A percentile compares a stretch with the other conserved stretches of the same genome.
Evolutionary conservation across 1,140 invertebrate genomes (phyloP).

Genomic region (Lanistes nyassanus): DNA sequence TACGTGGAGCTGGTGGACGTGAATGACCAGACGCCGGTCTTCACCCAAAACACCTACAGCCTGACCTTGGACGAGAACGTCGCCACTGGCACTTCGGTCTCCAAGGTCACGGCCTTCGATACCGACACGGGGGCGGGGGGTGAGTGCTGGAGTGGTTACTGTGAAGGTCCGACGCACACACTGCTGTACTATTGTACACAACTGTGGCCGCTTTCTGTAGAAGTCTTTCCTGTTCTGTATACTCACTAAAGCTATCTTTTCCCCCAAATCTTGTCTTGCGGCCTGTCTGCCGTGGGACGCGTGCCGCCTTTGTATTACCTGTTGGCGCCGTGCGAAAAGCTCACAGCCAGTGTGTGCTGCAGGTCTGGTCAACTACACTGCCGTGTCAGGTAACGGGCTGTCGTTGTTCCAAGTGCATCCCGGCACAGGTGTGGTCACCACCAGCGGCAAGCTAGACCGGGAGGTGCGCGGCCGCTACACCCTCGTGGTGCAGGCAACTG

Average conservation of each 20-base stretch:
- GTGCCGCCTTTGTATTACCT: too few species aligned
- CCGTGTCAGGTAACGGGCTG: slow-evolving; percentile 33
- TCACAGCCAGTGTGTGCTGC: too few species aligned
- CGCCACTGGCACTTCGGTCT: slow-evolving; percentile 33
- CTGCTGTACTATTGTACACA: too few species aligned
- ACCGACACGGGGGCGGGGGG: slow-evolving; percentile 18
- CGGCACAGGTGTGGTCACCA: slow-evolving; percentile 32
- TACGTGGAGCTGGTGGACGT: slow-evolving; percentile 39
- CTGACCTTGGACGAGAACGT: slow-evolving; percentile 40
- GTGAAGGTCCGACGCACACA: too few species aligned
- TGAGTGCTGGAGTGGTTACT: background rate
- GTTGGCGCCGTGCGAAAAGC: too few species aligned
- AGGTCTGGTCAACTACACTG: slow-evolving; percentile 34
- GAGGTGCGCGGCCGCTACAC: slow-evolving; percentile 74
- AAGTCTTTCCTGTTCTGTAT: too few species aligned
- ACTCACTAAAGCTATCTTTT: too few species aligned
- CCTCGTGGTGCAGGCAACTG: slow-evolving; percentile 36
- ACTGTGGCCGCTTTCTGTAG: too few species aligned
- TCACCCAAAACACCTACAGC: slow-evolving; percentile 37
- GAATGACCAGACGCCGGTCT: slow-evolving; percentile 50
- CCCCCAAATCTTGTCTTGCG: too few species aligned
- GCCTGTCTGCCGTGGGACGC: too few species aligned
- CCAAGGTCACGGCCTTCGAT: slow-evolving; percentile 43
- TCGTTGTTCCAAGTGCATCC: slow-evolving; percentile 31
- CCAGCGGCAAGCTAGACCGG: slow-evolving; percentile 74